Evolutionary conservation across 2,797 vertebrate species (phyloP).

Genomic region (Sylvia borin): DNA sequence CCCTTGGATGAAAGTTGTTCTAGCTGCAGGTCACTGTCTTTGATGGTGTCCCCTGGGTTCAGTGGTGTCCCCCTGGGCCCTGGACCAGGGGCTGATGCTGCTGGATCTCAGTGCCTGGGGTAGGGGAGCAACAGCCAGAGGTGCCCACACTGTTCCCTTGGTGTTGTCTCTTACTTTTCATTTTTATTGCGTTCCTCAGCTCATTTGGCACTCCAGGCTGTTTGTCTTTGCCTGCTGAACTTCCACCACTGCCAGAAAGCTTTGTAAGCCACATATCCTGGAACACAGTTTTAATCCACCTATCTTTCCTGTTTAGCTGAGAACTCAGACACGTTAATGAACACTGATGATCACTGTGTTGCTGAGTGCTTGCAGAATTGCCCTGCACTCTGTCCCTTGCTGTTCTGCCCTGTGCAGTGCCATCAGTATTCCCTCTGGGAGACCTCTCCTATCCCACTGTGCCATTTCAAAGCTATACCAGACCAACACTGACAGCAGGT

Average conservation of each 20-base stretch:
- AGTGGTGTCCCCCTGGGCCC: background rate
- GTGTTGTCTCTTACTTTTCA: background rate
- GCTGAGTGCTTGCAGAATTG: background rate
- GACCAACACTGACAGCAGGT: background rate
- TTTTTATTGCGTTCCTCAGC: background rate
- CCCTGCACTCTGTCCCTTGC: background rate
- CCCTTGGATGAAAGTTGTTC: background rate
- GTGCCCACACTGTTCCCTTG: background rate
- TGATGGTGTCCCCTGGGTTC: background rate
- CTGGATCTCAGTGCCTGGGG: rapidly evolving
- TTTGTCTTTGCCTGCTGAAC: background rate
- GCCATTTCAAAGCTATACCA: background rate
- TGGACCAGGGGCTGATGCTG: rapidly evolving
- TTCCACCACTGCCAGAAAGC: background rate
- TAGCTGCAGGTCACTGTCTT: background rate
- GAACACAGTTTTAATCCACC: background rate
- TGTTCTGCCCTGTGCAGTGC: background rate
- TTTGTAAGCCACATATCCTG: background rate
- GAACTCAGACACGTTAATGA: background rate
- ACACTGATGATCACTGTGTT: background rate
- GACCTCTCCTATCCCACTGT: background rate
- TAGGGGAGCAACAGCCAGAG: background rate
- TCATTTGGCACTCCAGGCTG: background rate
- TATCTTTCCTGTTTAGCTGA: background rate
- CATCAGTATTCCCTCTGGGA: background rate